Base-by-base conservation (phyloP, 2,113 vertebrate genomes). In the Nanorana parkeri region DNA sequence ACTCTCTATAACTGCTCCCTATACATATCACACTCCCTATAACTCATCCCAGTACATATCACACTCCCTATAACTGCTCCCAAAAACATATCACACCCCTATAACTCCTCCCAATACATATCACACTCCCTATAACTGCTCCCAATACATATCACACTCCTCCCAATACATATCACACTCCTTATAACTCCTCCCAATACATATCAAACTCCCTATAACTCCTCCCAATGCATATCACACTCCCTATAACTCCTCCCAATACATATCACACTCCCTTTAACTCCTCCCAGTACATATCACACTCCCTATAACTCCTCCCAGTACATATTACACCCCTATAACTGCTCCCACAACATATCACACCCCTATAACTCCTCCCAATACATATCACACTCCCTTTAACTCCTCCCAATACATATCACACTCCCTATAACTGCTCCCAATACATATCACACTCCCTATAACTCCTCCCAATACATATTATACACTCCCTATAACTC, bases 1-100 rank as follows among this genome's bases (percentile, higher is more conserved):
- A 80, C 78, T 41, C 55, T 21, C 24, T 69, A 69, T 80, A 80
- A 51, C n/a, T 20, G 21, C 77, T 29, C 52, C 47, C 41, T 21
- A 54, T 47, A 47, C 8, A 41, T 80, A 60, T 80, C 36, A 41
- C 41, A 69, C 66, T 41, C 28, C 55, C 19, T 68, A 58, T 67
- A 54, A 17, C 47, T 78, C 47, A 64, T 36, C 28, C 13, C 32
- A 56, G 26, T 68, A 21, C 4, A 65, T 23, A n/a, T 60, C 5
- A 19, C 15, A 61, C 75, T 28, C 17, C 61, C 64, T 65, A 65
- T 54, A 77, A 24, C 21, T 17, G 17, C 36, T 28, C 20, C 21
- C 61, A n/a, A 20, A 6, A 3, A n/a, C n/a, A 20, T 52, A 71
- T 58, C 32, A 28, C 54, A 15, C 56, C 55, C 65, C 28, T 55